A percentile compares a stretch with the other conserved stretches of the same genome.
Evolutionary conservation across 2,888 invertebrate genomes (phyloP).

Genomic region (Julus scandinavius): DNA sequence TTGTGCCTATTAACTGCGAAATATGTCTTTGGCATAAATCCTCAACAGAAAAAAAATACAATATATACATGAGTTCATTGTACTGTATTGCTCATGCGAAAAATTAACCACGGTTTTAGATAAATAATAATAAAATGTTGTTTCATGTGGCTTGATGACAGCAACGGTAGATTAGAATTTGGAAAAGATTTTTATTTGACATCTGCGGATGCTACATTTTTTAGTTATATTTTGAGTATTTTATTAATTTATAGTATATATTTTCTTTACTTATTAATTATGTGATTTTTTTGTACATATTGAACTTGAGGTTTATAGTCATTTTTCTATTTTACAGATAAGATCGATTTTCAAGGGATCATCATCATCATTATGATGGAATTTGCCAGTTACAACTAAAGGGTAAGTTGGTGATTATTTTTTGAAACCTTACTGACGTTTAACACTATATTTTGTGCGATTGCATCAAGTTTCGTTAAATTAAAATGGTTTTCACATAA

Average conservation of each 20-base stretch:
- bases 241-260: no score
- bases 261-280: background rate
- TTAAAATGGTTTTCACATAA: no score
- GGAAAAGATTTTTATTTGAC: no score
- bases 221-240: no score
- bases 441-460: no score
- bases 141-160: background rate
- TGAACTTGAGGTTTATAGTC: background rate
- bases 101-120: background rate
- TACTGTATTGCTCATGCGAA: background rate
- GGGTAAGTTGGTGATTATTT: background rate
- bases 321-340: background rate
- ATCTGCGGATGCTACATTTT: no score
- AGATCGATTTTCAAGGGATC: background rate
- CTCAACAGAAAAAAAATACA: background rate
- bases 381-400: background rate
- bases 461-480: no score
- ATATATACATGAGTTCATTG: background rate
- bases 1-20: background rate
- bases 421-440: no score
- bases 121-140: background rate
- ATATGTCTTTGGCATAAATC: background rate
- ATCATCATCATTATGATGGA: background rate
- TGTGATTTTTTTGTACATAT: background rate
- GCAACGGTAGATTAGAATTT: background rate